phyloP scores from a whole-genome alignment of 1,140 invertebrate genomes.

The Patella vulgata region DNA sequence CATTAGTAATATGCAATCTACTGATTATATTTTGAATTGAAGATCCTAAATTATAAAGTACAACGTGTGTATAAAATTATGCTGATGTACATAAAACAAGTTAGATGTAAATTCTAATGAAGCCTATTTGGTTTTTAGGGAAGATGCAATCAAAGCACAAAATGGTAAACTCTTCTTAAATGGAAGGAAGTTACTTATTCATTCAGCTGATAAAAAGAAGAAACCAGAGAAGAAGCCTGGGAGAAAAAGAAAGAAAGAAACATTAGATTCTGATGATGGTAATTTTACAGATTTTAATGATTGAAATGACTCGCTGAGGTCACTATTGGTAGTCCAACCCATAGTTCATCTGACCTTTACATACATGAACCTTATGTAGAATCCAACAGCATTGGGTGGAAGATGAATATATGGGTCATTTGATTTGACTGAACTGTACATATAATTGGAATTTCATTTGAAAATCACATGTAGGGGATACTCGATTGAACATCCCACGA shows the following conservation, averaged over 20 bases:
- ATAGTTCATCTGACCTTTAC: too few species aligned
- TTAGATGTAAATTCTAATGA: not conserved
- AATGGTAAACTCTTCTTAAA: conserved; percentile 29
- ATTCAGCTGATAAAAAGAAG: conserved; percentile 40
- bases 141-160: conserved; percentile 50
- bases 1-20: too few species aligned
- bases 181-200: conserved; percentile 37
- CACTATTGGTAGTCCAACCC: too few species aligned
- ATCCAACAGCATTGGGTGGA: too few species aligned
- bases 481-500: too few species aligned
- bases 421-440: too few species aligned
- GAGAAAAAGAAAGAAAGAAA: not conserved
- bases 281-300: not conserved
- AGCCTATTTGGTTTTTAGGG: conserved; percentile 24
- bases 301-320: not conserved
- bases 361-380: too few species aligned
- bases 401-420: too few species aligned
- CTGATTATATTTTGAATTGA: too few species aligned
- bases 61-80: not conserved
- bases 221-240: conserved; percentile 3
- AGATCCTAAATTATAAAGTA: too few species aligned
- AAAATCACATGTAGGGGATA: too few species aligned
- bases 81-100: not conserved
- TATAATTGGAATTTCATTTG: too few species aligned
- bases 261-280: not conserved